Evolutionary conservation across 2,888 invertebrate genomes (phyloP).

Genomic region (Apocheima hispidaria): DNA sequence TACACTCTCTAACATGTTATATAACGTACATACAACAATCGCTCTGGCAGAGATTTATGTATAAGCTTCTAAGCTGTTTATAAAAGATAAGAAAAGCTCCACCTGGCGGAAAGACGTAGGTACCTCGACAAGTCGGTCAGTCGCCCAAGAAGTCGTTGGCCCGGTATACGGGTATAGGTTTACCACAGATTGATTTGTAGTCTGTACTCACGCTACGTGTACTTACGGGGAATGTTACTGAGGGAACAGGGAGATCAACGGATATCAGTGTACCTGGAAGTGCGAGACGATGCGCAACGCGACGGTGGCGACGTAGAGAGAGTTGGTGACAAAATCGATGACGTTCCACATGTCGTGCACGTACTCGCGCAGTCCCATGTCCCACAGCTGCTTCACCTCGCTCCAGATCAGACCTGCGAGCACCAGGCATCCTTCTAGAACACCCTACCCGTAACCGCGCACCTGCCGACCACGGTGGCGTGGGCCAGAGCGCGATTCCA

Average conservation of each 20-base stretch:
- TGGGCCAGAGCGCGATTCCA: too few species aligned
- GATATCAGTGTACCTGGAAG: slow-evolving; percentile 94
- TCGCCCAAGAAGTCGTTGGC: too few species aligned
- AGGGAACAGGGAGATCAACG: neutral
- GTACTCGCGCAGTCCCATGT: slow-evolving; percentile 98
- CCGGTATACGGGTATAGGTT: too few species aligned
- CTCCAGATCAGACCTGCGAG: slow-evolving; percentile 97
- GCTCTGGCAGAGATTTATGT: too few species aligned
- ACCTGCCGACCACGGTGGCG: neutral
- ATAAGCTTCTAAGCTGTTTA: too few species aligned
- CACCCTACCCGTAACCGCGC: neutral
- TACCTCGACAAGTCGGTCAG: too few species aligned
- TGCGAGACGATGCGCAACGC: slow-evolving; percentile 97
- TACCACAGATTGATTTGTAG: too few species aligned
- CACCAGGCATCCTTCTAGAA: neutral
- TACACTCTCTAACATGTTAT: too few species aligned
- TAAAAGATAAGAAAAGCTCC: too few species aligned
- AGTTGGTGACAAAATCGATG: slow-evolving; percentile 99
- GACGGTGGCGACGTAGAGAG: slow-evolving; percentile 98
- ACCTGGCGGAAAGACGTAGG: too few species aligned
- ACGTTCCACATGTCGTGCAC: slow-evolving; percentile 99
- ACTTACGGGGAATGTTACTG: neutral
- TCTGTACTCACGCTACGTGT: too few species aligned
- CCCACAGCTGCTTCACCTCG: slow-evolving; percentile 99
- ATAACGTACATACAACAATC: too few species aligned